Percentiles rank a stretch among this genome's conserved stretches.
Evolutionary conservation across 1,140 invertebrate species (phyloP).

Genomic region (Drosophila suzukii): DNA sequence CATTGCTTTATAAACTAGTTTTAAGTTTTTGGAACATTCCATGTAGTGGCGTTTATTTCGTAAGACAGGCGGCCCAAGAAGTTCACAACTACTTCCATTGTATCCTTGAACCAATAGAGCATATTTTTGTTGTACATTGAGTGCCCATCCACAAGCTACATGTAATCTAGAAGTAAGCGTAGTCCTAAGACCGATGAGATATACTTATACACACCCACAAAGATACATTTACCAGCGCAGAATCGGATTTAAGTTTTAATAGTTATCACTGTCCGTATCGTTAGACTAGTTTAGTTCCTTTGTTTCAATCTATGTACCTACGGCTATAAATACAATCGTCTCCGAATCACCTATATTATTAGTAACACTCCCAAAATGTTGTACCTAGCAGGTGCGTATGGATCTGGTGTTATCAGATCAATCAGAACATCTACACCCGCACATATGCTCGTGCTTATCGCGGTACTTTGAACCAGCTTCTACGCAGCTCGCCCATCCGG

Average conservation of each 20-base stretch:
- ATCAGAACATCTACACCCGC: slow-evolving; percentile 20
- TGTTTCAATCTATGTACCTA: slow-evolving; percentile 54
- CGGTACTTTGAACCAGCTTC: slow-evolving; percentile 47
- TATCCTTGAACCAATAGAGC: slow-evolving; percentile 40
- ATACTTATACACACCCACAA: slow-evolving; percentile 19
- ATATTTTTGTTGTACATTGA: slow-evolving; percentile 55
- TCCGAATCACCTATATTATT: slow-evolving; percentile 44
- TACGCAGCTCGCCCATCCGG: slow-evolving; percentile 38
- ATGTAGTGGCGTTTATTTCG: neutral
- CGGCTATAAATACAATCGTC: slow-evolving; percentile 38
- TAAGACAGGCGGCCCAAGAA: slow-evolving; percentile 5
- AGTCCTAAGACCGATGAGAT: slow-evolving; percentile 43
- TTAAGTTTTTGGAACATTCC: slow-evolving; percentile 27
- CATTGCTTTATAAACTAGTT: slow-evolving; percentile 11
- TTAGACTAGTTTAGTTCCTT: slow-evolving; percentile 53
- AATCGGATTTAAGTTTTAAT: slow-evolving; percentile 53
- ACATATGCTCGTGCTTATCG: slow-evolving; percentile 41
- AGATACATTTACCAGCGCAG: slow-evolving; percentile 35
- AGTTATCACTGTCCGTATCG: slow-evolving; percentile 20
- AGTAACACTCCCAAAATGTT: slow-evolving; percentile 55
- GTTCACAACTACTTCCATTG: slow-evolving; percentile 41
- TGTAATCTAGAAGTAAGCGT: slow-evolving; percentile 54
- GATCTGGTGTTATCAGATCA: slow-evolving; percentile 23
- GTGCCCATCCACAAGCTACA: slow-evolving; percentile 42
- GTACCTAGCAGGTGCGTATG: slow-evolving; percentile 57